Evolutionary conservation across 1,140 invertebrate genomes (phyloP).

Genomic region (Neelides sp.): DNA sequence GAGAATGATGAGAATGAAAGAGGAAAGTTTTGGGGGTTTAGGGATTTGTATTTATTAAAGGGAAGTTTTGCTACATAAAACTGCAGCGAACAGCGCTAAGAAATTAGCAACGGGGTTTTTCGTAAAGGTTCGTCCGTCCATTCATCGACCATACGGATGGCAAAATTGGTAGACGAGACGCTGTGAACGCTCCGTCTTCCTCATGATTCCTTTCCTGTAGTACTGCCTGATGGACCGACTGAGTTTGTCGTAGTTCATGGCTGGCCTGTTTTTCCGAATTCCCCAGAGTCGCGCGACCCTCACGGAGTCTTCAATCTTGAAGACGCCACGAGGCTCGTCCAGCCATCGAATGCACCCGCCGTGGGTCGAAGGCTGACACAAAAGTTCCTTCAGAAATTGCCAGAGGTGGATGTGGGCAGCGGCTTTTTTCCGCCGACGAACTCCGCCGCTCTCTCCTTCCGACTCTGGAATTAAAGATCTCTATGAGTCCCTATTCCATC

Average conservation of each 20-base stretch:
- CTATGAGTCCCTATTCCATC: slow-evolving; percentile 29
- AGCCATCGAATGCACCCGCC: slow-evolving; percentile 93
- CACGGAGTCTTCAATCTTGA: slow-evolving; percentile 98
- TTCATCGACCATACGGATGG: slow-evolving; percentile 71
- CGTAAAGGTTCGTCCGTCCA: slow-evolving; percentile 12
- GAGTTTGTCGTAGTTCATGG: slow-evolving; percentile 99
- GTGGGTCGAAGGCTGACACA: slow-evolving; percentile 70
- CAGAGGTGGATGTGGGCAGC: slow-evolving; percentile 91
- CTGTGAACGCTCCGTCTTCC: slow-evolving; percentile 95
- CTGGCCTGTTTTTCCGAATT: slow-evolving; percentile 88
- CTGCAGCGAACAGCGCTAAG: slow-evolving; percentile 31
- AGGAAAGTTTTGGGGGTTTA: too few species aligned
- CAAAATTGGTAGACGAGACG: slow-evolving; percentile 98
- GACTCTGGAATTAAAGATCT: background rate
- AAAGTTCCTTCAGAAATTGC: slow-evolving; percentile 95
- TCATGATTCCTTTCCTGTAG: slow-evolving; percentile 99
- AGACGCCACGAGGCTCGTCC: slow-evolving; percentile 83
- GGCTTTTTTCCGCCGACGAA: too few species aligned
- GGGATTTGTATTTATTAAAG: too few species aligned
- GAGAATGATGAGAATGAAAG: too few species aligned
- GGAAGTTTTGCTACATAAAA: slow-evolving; percentile 33
- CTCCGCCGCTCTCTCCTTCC: slow-evolving; percentile 31
- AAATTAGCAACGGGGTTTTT: slow-evolving; percentile 32
- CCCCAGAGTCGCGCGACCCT: slow-evolving; percentile 92
- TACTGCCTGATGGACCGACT: slow-evolving; percentile 96